Percentiles rank a stretch among this genome's conserved stretches.
Conservation (phyloP, 92 coral and sea anemone species). For the Blastomussa wellsi region DNA sequence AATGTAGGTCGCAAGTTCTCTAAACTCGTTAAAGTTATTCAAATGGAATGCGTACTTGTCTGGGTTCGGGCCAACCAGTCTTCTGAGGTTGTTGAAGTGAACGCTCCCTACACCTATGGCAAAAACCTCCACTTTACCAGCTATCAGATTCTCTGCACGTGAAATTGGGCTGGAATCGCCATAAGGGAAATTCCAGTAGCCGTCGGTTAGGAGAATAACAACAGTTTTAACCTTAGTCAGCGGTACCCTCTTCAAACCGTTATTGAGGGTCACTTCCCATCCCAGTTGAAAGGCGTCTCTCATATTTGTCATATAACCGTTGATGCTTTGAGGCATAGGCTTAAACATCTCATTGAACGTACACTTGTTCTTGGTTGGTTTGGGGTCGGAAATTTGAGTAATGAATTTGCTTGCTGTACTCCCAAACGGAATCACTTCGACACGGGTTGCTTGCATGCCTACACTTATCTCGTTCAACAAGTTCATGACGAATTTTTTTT, state of each 20-base stretch:
- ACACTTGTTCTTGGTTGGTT: conserved; percentile 57
- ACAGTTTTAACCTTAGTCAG: conserved; percentile 51
- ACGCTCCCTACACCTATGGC: conserved; percentile 74
- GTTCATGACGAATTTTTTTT: conserved; percentile 67
- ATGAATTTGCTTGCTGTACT: conserved; percentile 39
- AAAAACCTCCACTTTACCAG: conserved; percentile 52
- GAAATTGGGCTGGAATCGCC: conserved; percentile 44
- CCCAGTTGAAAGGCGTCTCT: conserved; percentile 62
- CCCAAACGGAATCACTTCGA: conserved; percentile 79
- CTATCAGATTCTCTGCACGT: conserved; percentile 39
- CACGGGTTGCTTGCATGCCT: conserved; percentile 70
- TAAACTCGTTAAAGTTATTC: conserved; percentile 57
- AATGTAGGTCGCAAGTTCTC: conserved; percentile 72
- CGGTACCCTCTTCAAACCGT: conserved; percentile 41
- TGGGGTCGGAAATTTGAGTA: conserved; percentile 60
- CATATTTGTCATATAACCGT: conserved; percentile 63
- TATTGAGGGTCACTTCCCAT: conserved; percentile 39
- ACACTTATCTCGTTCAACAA: conserved; percentile 69
- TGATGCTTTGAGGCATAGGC: conserved; percentile 11
- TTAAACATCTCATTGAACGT: conserved; percentile 65
- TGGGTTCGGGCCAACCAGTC: background rate
- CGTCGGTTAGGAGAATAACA: conserved; percentile 72
- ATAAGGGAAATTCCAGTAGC: conserved; percentile 61
- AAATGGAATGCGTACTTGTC: conserved; percentile 66
- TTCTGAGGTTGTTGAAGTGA: conserved; percentile 22